phyloP scores from a whole-genome alignment of 2,797 vertebrate genomes.

The Columba guinea region DNA sequence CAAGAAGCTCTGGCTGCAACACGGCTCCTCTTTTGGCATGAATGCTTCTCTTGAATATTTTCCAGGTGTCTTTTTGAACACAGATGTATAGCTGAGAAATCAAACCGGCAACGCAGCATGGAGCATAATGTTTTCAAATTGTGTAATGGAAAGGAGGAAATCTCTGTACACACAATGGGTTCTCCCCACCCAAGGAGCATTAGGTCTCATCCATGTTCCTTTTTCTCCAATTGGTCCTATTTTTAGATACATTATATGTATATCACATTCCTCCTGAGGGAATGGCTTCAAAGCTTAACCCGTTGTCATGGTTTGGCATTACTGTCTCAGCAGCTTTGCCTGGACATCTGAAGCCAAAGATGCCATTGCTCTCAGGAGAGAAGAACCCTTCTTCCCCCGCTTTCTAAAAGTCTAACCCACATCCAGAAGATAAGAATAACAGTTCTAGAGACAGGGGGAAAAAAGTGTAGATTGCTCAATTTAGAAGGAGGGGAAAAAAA shows the following conservation, averaged over 20 bases:
- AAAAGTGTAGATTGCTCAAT: neutral
- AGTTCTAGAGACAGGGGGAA: neutral
- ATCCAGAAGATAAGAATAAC: neutral
- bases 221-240: neutral
- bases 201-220: neutral
- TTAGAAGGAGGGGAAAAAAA: neutral
- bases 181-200: neutral
- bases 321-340: neutral
- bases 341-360: neutral
- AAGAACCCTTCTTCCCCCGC: neutral
- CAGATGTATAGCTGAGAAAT: neutral
- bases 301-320: neutral
- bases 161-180: rapidly evolving
- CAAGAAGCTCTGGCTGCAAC: neutral
- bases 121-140: neutral
- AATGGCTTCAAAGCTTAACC: neutral
- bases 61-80: neutral
- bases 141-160: neutral
- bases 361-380: rapidly evolving
- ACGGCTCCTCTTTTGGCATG: neutral
- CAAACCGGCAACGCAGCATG: neutral
- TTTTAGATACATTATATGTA: neutral
- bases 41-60: neutral
- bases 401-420: neutral
- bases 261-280: neutral